Base-by-base conservation (phyloP, 2,113 vertebrate species). In the Erythrocercus mccallii region DNA sequence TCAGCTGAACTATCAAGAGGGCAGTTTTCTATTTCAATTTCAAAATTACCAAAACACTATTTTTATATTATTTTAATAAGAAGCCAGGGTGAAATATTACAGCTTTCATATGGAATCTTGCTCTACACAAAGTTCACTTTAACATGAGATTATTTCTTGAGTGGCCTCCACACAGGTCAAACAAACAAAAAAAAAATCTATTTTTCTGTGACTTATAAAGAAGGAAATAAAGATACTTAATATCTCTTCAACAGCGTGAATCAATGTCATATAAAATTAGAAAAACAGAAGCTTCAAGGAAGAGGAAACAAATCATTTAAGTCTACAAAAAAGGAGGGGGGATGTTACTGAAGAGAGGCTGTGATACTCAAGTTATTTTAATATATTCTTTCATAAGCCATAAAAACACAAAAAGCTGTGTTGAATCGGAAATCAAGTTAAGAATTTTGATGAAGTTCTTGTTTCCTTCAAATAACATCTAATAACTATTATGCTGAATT, bases 111-210 rank as follows among this genome's bases (percentile, higher is more conserved):
- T 6, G 35, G 70, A 64, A 23, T 38, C 65, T 92, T 44, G 57
- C 50, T 92, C n/a, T n/a, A 70, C 58, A 71, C 62, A 60, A 94
- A 97, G 90, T 95, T 96, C 85, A n/a, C 58, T 97, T 79, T 88
- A 95, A 96, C 73, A 65, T 2, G 4, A 25, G 61, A 81, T 91
- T 85, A 87, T 84, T 93, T 82, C 58, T 25, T 51, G 30, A 92
- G 80, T 45, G 50, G 25, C 53, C 7, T 30, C 20, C 64, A 56
- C 37, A 37, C 37, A 90, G 70, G 48, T 68, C 80, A 94, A 76
- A 81, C 20, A 62, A 33, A 86, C 15, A 20, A 85, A 62, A 89
- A 89, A 45, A 27, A 89, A 51, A 12, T 23, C 53, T 86, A 65
- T 77, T 90, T 81, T 38, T 47, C 40, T 72, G 51, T 27, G 53